phyloP scores from a whole-genome alignment of 2,113 vertebrate species.

The Hydropotes inermis region DNA sequence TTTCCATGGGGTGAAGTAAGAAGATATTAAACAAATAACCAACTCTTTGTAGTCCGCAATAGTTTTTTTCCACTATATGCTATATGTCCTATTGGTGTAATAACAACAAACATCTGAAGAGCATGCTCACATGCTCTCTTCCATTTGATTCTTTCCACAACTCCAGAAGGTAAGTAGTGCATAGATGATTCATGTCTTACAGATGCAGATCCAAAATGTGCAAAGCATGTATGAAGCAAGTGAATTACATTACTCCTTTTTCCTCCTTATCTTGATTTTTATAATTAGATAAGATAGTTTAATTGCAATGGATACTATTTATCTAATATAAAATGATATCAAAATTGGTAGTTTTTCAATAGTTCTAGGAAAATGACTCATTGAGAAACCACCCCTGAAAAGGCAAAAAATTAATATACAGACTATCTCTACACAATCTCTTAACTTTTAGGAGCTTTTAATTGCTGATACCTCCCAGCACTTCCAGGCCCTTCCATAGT shows the following conservation, averaged over 20 bases:
- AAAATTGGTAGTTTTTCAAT: neutral
- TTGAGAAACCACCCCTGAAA: neutral
- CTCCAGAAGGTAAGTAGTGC: neutral
- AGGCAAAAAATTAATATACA: neutral
- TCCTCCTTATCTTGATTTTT: neutral
- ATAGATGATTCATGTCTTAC: neutral
- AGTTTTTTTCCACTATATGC: conserved; percentile 2
- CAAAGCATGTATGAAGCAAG: neutral
- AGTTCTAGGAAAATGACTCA: neutral
- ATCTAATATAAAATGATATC: neutral
- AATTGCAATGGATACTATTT: neutral
- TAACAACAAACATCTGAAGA: neutral
- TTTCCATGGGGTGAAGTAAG: conserved; percentile 31
- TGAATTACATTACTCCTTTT: neutral
- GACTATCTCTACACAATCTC: neutral
- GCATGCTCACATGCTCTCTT: neutral
- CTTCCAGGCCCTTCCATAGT: neutral
- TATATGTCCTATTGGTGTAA: neutral
- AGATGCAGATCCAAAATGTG: neutral
- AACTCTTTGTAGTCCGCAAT: conserved; percentile 14
- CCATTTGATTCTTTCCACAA: neutral
- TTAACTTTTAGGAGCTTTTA: neutral
- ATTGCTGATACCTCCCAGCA: neutral
- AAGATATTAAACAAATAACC: conserved; percentile 63
- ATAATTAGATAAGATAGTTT: neutral